These are phyloP conservation scores for Nibea albiflora DNA, from an alignment of 2,113 vertebrate species.

Conservation along the genomic window DNA sequence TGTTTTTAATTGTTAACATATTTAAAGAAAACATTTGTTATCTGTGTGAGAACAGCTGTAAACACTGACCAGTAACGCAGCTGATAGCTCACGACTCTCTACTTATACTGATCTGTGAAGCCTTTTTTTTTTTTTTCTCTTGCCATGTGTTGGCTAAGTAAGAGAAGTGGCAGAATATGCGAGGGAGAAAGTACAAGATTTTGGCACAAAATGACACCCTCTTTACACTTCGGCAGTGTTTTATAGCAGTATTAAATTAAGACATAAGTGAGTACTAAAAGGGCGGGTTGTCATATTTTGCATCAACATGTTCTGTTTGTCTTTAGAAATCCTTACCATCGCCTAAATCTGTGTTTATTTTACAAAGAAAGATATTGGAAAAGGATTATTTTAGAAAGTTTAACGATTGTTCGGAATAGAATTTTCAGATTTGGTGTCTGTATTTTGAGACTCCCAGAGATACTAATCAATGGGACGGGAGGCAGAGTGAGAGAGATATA, in stretches of 20 bases:
- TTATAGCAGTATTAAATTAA: slow-evolving; percentile 6
- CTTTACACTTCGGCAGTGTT: slow-evolving; percentile 26
- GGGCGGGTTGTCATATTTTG: neutral
- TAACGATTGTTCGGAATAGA: neutral
- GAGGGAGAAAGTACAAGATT: slow-evolving; percentile 13
- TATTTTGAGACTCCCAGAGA: slow-evolving; percentile 31
- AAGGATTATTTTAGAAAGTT: neutral
- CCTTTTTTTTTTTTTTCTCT: neutral
- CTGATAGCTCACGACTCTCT: slow-evolving; percentile 1
- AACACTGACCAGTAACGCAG: slow-evolving; percentile 7
- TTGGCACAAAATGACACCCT: slow-evolving; percentile 1
- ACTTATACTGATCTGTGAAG: slow-evolving; percentile 6
- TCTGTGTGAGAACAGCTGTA: neutral
- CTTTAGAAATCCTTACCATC: neutral
- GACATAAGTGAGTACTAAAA: neutral
- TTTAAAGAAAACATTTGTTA: neutral
- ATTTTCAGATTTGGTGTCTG: slow-evolving; percentile 23
- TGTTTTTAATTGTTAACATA: neutral
- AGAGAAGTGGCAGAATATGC: slow-evolving; percentile 16
- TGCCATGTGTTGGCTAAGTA: slow-evolving; percentile 6
- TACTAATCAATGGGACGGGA: slow-evolving; percentile 5
- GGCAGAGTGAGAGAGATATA: neutral
- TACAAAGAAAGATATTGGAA: neutral
- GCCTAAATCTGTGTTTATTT: slow-evolving; percentile 1
- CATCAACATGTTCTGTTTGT: neutral